Evolutionary conservation across 2,888 invertebrate species (phyloP), one percentile per base, ranked within the genome.

Genomic region (Glomeris marginata): DNA sequence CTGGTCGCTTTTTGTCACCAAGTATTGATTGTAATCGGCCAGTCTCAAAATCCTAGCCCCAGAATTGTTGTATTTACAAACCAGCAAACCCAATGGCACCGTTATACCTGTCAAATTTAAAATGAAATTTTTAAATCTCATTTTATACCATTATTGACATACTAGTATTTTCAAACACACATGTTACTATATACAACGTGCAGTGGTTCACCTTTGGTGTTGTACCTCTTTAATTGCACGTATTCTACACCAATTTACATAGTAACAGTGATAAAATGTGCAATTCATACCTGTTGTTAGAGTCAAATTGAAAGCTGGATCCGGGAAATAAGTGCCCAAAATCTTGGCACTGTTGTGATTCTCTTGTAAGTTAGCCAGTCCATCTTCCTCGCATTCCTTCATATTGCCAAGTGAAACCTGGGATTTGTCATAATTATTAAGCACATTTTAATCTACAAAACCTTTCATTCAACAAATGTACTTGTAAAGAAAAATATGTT

Each of bases 1-100:
- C 50, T 58, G 58, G 16, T 55, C 52, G 44, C 55, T 50, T 36
- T 57, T 55, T 46, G 53, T 59, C 13, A 58, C 59, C 33, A 58
- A 51, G 41, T 58, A 59, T 51, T 59, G 58, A 45, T 57, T 59
- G 51, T 54, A 57, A 37, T 54, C 54, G 18, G 52, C 41, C 34
- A 41, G 43, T 33, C 51, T 50, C 38, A 44, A 47, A n/a, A 52
- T 47, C 13, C 45, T 40, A 13, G 37, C 38, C 13, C 50, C 50
- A 18, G 50, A 52, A 41, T 53, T 52, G 45, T 47, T 52, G 34
- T 50, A 43, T 18, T 50, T 53, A 37, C 56, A 51, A 10, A 54
- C 54, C 20, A 56, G 46, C 2, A 54, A 47, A 11, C 59, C 59
- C 33, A 59, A 33, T 20, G 59, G 59, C 46, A 58, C 54, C 21